A percentile compares a stretch with the other conserved stretches of the same genome.
Evolutionary conservation across 2,888 invertebrate genomes (phyloP).

Genomic region (Eupithecia inturbata): DNA sequence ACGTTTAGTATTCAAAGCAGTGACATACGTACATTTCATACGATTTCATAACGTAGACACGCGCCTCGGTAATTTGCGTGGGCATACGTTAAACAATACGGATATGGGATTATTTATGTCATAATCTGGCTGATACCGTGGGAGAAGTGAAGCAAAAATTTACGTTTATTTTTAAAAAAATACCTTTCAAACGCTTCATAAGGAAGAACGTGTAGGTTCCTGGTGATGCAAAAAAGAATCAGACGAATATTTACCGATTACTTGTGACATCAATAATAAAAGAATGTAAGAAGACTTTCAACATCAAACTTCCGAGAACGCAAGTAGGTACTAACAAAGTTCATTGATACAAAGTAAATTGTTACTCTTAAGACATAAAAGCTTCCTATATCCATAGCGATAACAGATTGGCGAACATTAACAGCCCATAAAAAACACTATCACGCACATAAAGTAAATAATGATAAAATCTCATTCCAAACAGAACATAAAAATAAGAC

Average conservation of each 20-base stretch:
- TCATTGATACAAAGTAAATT: neutral
- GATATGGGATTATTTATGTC: slow-evolving; percentile 43
- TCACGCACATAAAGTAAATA: slow-evolving; percentile 35
- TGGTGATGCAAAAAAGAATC: slow-evolving; percentile 4
- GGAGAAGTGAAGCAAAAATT: slow-evolving; percentile 20
- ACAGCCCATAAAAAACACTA: slow-evolving; percentile 34
- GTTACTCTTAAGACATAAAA: slow-evolving; percentile 31
- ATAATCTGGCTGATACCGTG: slow-evolving; percentile 29
- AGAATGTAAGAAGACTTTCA: neutral
- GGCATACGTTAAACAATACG: slow-evolving; percentile 43
- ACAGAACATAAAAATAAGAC: slow-evolving; percentile 62
- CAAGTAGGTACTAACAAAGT: neutral
- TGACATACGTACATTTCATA: slow-evolving; percentile 36
- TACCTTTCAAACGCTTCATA: neutral
- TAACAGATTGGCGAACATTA: slow-evolving; percentile 40
- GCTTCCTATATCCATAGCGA: slow-evolving; percentile 14
- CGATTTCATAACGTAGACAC: slow-evolving; percentile 55
- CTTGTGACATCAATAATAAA: neutral
- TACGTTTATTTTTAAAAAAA: neutral
- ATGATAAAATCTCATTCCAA: slow-evolving; percentile 53
- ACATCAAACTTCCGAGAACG: neutral
- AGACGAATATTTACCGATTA: neutral
- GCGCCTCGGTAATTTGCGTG: slow-evolving; percentile 50
- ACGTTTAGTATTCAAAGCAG: slow-evolving; percentile 39
- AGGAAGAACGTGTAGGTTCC: slow-evolving; percentile 9